Evolutionary conservation across 2,888 invertebrate species (phyloP).

Genomic region (Conomelus anceps): DNA sequence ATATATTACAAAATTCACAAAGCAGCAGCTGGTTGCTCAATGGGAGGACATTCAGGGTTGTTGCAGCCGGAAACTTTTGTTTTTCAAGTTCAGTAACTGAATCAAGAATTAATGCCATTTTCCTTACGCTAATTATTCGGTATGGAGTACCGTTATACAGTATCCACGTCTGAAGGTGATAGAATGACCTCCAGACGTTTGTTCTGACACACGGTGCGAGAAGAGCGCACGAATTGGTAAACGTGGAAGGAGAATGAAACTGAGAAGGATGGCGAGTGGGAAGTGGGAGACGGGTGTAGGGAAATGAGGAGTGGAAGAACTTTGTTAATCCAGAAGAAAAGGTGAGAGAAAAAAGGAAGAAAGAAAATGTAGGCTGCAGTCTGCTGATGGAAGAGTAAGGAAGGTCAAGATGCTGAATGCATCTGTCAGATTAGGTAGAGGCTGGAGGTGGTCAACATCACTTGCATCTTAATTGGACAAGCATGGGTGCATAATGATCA

Average conservation of each 20-base stretch:
- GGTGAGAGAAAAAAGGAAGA: no score
- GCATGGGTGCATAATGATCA: no score
- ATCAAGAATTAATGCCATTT: not conserved
- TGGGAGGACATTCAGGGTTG: not conserved
- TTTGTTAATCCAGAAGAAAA: no score
- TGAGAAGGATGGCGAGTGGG: no score
- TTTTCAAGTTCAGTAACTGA: not conserved
- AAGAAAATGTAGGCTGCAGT: no score
- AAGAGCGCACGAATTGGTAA: not conserved
- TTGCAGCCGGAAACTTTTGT: not conserved
- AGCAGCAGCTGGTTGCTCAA: not conserved
- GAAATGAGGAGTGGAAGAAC: not conserved
- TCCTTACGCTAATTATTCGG: not conserved
- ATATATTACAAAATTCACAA: not conserved
- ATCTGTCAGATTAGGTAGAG: no score
- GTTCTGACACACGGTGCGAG: not conserved
- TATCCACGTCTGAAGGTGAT: not conserved
- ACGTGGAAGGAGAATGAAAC: not conserved
- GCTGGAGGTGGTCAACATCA: no score
- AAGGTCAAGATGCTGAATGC: not conserved
- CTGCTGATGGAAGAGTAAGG: no score
- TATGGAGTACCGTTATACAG: not conserved
- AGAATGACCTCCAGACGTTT: not conserved
- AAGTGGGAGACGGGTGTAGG: not conserved
- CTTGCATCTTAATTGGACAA: no score